Conservation (phyloP, 2,113 vertebrate genomes). For the Strix uralensis region DNA sequence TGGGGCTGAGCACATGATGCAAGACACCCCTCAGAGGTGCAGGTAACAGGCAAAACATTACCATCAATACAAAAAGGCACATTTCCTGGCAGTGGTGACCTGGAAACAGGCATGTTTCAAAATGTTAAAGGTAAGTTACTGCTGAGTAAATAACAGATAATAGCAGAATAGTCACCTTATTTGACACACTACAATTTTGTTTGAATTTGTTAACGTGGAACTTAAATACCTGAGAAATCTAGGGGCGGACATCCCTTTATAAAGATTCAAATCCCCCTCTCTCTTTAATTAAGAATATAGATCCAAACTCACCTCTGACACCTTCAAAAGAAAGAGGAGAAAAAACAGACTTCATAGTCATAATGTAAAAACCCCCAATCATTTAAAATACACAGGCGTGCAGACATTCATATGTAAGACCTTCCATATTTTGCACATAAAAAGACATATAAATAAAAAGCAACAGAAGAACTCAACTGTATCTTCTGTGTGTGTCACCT, state of each 20-base stretch:
- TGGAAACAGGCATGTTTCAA: neutral
- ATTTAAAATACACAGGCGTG: neutral
- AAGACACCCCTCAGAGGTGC: neutral
- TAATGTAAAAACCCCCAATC: neutral
- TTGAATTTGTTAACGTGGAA: neutral
- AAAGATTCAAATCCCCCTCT: neutral
- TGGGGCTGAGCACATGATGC: neutral
- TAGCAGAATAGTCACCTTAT: neutral
- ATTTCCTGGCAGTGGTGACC: neutral
- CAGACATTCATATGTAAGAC: neutral
- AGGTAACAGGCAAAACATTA: neutral
- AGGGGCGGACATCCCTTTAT: neutral
- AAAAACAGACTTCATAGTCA: neutral
- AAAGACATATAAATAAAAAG: neutral
- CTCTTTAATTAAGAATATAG: constrained; percentile 16
- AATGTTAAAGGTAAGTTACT: neutral
- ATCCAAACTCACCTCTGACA: neutral
- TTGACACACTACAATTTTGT: neutral
- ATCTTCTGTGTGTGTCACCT: neutral
- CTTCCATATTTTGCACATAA: neutral
- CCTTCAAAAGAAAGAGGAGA: neutral
- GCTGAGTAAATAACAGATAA: neutral
- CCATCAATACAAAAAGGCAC: neutral
- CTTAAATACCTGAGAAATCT: neutral
- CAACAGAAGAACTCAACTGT: neutral